Base-by-base conservation (phyloP, 2,888 invertebrate species). In the Dioctria rufipes region DNA sequence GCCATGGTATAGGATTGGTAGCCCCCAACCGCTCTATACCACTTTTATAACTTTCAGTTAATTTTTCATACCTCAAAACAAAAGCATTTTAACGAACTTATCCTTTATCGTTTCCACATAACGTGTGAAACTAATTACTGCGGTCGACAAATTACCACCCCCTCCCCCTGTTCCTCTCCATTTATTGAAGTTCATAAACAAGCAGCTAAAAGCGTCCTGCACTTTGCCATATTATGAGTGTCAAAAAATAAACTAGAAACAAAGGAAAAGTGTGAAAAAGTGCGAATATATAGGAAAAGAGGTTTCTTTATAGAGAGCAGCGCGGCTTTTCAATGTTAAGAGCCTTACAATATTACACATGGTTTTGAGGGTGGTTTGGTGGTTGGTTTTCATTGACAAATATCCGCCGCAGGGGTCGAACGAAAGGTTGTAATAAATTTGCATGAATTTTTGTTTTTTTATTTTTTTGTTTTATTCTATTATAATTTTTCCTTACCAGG, bases 211-310 rank as follows among this genome's bases (percentile, higher is more conserved):
- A 37, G 51, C 51, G 11, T 39, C 69, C 69, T 37, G 69, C 49
- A 4, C 25, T 25, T 40, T 73, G 42, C 39, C 71, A 71, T 58
- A 25, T 25, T 25, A 25, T 60, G 13, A 60, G 42, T n/a, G 40
- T 5, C 42, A 13, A 51, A 58, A 73, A 58, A 73, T 58, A 73
- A 13, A 58, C 73, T n/a, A 13, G n/a, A 54, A 73, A 73, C 73
- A 73, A 73, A 42, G 60, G 58, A n/a, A 58, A 73, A 73, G 73
- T 73, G 73, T 51, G 73, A 73, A 73, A 73, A 73, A 73, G 42
- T 58, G 60, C 73, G 25, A 73, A 73, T 73, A 25, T 25, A 2
- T 58, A 3, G 42, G 42, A 73, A 73, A 73, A 11, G 58, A 73
- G 42, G 25, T 58, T 73, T 73, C 73, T 73, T 42, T 39, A 58